phyloP scores from a whole-genome alignment of 2,797 vertebrate genomes.

The Aulostomus chinensis region DNA sequence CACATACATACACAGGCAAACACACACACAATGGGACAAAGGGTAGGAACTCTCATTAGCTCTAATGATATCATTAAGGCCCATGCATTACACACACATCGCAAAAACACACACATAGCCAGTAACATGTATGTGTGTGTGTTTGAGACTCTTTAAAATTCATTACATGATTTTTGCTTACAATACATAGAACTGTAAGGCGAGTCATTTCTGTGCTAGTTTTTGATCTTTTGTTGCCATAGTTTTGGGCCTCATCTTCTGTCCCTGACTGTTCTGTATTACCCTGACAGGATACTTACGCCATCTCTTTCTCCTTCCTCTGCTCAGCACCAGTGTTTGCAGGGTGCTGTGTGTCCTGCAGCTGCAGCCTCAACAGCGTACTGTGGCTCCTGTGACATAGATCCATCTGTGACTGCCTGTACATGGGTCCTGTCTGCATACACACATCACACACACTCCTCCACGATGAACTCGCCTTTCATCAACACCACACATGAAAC shows the following conservation, averaged over 20 bases:
- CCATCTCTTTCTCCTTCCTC: conserved; percentile 3
- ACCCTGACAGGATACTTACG: not conserved
- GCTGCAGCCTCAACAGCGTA: conserved; percentile 76
- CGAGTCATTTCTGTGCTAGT: not conserved
- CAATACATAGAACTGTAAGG: not conserved
- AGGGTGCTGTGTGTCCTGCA: conserved; percentile 79
- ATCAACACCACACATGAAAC: conserved; percentile 39
- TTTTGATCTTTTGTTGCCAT: not conserved
- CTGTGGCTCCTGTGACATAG: conserved; percentile 88
- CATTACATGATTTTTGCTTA: not conserved
- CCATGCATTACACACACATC: conserved; percentile 23
- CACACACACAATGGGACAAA: conserved; percentile 51
- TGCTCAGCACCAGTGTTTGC: conserved; percentile 79
- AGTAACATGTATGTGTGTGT: not conserved
- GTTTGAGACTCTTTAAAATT: not conserved
- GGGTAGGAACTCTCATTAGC: conserved; percentile 67
- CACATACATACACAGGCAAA: conserved; percentile 21
- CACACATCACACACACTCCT: conserved; percentile 13
- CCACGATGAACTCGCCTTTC: conserved; percentile 19
- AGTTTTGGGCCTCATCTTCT: not conserved
- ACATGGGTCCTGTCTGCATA: conserved; percentile 70
- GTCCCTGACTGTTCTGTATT: not conserved
- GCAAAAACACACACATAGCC: conserved; percentile 2
- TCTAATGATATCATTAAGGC: conserved; percentile 71
- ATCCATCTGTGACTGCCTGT: conserved; percentile 77